Base-by-base conservation (phyloP, 2,797 vertebrate genomes). In the Syngnathus rostellatus region DNA sequence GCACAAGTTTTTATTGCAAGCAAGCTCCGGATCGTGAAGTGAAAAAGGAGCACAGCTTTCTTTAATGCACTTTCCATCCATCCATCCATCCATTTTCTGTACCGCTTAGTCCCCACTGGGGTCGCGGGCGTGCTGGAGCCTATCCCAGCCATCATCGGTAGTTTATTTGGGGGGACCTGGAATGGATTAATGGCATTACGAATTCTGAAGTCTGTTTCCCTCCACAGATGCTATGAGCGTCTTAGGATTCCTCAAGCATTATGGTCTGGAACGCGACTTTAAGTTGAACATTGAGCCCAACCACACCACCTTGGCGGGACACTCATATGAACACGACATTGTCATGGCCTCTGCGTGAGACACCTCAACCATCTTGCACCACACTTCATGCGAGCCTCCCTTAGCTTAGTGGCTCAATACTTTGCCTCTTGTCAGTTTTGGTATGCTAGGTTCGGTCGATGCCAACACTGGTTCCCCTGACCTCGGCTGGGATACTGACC, bases 211-310 rank as follows among this genome's bases (percentile, higher is more conserved):
- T 61, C 11, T 63, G 64, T 64, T 64, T 69, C 21, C 65, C 64
- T 48, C 38, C 25, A 1, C 9, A 89, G 87, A 90, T 72, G 87
- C 85, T 0, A 86, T 89, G 87, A 89, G 84, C 61, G 87, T 89
- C 3, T 88, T 88, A n/a, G 88, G 80, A 38, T 90, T 91, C 72
- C 80, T 89, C 1, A 86, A 87, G 75, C 83, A 86, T 68, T 88
- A 80, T 14, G 77, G 79, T 40, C 79, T 89, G 75, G 85, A 89
- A 39, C 62, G 45, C 25, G 68, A 90, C 77, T 90, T 91, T 21
- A 89, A 89, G 77, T 54, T 91, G 73, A 90, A 90, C 72, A 89
- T 90, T 1, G 88, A 89, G 76, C 88, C 88, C 73, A 90, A 87
- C 81, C 86, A 89, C 85, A 89, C 87, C 43, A 87, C 87, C n/a